These are phyloP conservation scores for Eonycteris spelaea DNA, from an alignment of 2,113 vertebrate species.

Conservation along the genomic window DNA sequence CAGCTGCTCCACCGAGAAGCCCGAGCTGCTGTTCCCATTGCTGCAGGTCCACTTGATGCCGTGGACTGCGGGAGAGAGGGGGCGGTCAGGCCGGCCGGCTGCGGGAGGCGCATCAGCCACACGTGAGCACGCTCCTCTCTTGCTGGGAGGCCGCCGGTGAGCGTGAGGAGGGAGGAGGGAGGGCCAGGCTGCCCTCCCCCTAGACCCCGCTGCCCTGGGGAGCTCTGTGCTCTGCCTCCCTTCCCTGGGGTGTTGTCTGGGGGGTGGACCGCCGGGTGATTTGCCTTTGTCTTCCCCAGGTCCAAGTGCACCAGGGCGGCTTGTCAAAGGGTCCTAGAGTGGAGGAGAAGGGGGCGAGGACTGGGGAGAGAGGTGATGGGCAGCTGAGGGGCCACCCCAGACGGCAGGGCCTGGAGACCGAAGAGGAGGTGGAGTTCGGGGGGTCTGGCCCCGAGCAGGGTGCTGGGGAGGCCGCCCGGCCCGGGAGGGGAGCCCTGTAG, in stretches of 20 bases:
- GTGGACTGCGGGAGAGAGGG: conserved; percentile 91
- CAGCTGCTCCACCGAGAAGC: conserved; percentile 99
- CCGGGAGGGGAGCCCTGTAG: rapidly evolving
- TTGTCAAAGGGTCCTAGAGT: not conserved
- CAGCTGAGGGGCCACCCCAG: not conserved
- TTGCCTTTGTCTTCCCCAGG: not conserved
- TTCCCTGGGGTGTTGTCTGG: rapidly evolving
- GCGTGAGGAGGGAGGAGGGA: rapidly evolving
- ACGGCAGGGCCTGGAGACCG: not conserved
- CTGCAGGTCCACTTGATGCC: conserved; percentile 99
- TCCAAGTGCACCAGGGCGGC: not conserved
- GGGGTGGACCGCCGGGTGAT: not conserved
- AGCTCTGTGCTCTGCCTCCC: not conserved
- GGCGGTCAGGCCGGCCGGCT: conserved; percentile 42
- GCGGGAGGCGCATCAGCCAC: no score
- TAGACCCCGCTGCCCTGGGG: not conserved
- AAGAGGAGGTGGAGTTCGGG: not conserved
- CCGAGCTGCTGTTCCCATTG: conserved; percentile 99
- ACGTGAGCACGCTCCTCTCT: not conserved
- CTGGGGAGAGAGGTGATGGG: rapidly evolving
- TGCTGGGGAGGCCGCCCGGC: rapidly evolving
- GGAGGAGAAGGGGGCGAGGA: not conserved
- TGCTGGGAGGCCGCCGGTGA: not conserved
- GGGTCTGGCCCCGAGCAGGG: not conserved
- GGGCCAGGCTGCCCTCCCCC: not conserved